A percentile compares a stretch with the other conserved stretches of the same genome.
These are phyloP conservation scores for Oenanthe oenanthe DNA, from an alignment of 2,113 vertebrate genomes.

Conservation along the genomic window DNA sequence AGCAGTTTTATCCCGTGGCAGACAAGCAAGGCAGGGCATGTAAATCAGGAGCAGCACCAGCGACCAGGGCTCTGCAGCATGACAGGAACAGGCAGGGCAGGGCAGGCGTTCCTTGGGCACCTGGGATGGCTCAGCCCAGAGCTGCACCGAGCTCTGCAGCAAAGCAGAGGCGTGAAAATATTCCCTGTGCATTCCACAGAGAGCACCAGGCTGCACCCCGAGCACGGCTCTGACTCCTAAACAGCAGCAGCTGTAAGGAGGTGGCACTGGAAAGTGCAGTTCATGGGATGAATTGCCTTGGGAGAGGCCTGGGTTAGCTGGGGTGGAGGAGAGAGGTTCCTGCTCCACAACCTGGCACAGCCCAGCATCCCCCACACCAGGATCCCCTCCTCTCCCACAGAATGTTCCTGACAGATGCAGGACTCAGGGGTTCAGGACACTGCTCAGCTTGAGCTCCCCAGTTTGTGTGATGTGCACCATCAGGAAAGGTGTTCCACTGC, in stretches of 20 bases:
- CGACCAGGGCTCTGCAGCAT: background rate
- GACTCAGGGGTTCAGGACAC: background rate
- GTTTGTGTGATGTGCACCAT: rapidly evolving
- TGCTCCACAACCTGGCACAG: background rate
- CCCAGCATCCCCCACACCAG: background rate
- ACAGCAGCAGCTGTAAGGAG: background rate
- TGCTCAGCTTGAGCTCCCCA: background rate
- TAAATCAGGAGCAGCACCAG: background rate
- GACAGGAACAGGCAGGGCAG: background rate
- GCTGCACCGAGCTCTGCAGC: background rate
- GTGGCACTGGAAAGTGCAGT: background rate
- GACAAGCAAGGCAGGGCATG: background rate
- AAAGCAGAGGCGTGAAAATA: rapidly evolving
- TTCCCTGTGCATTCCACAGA: background rate
- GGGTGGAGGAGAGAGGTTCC: rapidly evolving
- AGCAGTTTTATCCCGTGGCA: background rate
- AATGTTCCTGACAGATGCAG: background rate
- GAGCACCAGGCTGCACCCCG: rapidly evolving
- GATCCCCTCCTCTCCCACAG: background rate
- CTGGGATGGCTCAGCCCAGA: background rate
- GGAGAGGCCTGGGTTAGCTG: background rate
- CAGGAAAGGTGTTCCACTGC: rapidly evolving
- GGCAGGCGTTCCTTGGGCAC: background rate
- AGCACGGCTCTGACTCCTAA: background rate
- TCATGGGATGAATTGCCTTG: background rate